Conservation (phyloP, 1,140 invertebrate genomes). For the Drosophila ironensis region DNA sequence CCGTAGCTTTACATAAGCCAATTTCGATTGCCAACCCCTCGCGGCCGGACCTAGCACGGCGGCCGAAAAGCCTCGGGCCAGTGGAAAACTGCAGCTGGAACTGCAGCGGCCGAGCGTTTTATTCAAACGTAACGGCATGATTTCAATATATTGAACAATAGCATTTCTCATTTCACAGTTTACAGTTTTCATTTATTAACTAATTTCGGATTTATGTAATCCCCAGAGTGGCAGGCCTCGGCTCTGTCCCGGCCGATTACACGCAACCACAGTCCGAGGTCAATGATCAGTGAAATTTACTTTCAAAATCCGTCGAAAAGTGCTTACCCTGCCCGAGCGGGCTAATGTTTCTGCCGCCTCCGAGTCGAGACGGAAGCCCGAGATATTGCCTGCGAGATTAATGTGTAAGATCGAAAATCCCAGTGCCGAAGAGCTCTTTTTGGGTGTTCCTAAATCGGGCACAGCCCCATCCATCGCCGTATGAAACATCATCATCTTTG, state of each 20-base stretch:
- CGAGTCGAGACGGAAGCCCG: slow-evolving; percentile 53
- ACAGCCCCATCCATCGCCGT: neutral
- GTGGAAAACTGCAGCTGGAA: slow-evolving; percentile 50
- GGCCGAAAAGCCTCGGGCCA: slow-evolving; percentile 3
- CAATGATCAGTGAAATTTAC: slow-evolving; percentile 80
- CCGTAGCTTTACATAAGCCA: slow-evolving; percentile 33
- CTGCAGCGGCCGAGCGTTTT: slow-evolving; percentile 48
- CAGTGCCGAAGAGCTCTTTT: slow-evolving; percentile 22
- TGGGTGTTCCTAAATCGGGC: slow-evolving; percentile 31
- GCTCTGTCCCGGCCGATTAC: slow-evolving; percentile 48
- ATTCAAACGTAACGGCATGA: slow-evolving; percentile 57
- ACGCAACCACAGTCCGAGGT: slow-evolving; percentile 75
- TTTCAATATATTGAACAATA: slow-evolving; percentile 66
- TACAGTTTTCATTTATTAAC: slow-evolving; percentile 79
- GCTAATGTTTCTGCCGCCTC: slow-evolving; percentile 3
- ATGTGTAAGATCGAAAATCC: slow-evolving; percentile 53
- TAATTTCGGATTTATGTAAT: slow-evolving; percentile 79
- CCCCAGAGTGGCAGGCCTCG: slow-evolving; percentile 52
- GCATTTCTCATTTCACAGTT: slow-evolving; percentile 53
- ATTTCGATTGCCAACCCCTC: slow-evolving; percentile 18
- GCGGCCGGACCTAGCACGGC: neutral
- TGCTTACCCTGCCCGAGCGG: slow-evolving; percentile 29
- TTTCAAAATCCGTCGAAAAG: slow-evolving; percentile 74
- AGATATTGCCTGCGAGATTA: slow-evolving; percentile 43
- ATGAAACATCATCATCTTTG: neutral